These are phyloP conservation scores for Sarcophaga rosellei DNA, from an alignment of 2,888 invertebrate genomes.

Conservation along the genomic window DNA sequence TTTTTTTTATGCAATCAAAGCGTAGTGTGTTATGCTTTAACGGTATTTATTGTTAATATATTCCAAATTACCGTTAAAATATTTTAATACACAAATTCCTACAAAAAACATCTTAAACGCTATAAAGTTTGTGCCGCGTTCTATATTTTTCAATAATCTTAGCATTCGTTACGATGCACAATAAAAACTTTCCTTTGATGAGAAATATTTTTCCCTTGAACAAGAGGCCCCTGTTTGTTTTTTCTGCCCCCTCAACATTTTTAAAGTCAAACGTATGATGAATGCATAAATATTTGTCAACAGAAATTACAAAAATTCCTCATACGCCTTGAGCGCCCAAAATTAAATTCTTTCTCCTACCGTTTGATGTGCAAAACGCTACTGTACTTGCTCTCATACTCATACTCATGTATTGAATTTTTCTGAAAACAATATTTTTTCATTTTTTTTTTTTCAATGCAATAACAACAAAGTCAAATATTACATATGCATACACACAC, in stretches of 20 bases:
- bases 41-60: too few species aligned
- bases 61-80: too few species aligned
- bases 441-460: slow-evolving; percentile 30
- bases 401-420: neutral
- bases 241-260: neutral
- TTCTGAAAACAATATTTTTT: slow-evolving; percentile 36
- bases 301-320: slow-evolving; percentile 31
- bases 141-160: too few species aligned
- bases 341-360: slow-evolving; percentile 35
- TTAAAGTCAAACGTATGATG: neutral
- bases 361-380: slow-evolving; percentile 50
- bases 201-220: neutral
- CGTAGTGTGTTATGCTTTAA: too few species aligned
- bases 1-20: too few species aligned
- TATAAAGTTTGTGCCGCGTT: too few species aligned
- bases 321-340: slow-evolving; percentile 48
- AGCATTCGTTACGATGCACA: too few species aligned
- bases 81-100: too few species aligned
- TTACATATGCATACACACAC: slow-evolving; percentile 33
- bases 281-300: slow-evolving; percentile 43
- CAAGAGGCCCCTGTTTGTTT: slow-evolving; percentile 12
- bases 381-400: slow-evolving; percentile 41
- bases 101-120: too few species aligned
- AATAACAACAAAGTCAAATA: slow-evolving; percentile 65
- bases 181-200: neutral